Conservation (phyloP, 2,113 vertebrate species). For the Etia nguti region DNA sequence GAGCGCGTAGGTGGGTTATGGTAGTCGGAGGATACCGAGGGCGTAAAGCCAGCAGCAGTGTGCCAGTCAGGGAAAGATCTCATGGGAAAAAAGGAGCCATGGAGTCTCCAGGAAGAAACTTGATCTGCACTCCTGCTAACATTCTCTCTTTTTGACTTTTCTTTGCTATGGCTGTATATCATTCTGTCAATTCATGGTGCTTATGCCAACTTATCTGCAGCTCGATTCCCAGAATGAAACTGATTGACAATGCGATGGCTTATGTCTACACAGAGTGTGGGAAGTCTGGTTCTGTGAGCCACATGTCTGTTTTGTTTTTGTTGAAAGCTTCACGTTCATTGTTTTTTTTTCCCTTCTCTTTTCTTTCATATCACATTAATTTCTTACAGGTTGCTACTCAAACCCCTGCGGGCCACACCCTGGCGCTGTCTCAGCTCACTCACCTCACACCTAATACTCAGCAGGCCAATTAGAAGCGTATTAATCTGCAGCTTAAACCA, state of each 20-base stretch:
- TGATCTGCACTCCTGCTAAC: constrained; percentile 25
- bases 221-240: not conserved
- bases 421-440: constrained; percentile 31
- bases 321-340: not conserved
- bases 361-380: constrained; percentile 17
- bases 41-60: constrained; percentile 34
- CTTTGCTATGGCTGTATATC: constrained; percentile 7
- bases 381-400: constrained; percentile 1
- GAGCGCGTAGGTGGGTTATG: constrained; percentile 2
- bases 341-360: not conserved
- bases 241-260: not conserved
- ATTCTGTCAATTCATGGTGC: constrained; percentile 1
- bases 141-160: constrained; percentile 3
- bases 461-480: constrained; percentile 71
- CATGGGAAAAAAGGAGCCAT: constrained; percentile 52
- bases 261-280: not conserved
- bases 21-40: constrained; percentile 22
- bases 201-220: not conserved
- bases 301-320: not conserved
- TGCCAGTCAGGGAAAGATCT: constrained; percentile 43
- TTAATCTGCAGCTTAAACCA: constrained; percentile 66
- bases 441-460: constrained; percentile 56
- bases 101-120: constrained; percentile 63
- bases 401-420: constrained; percentile 5
- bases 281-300: not conserved